Conservation (phyloP, 2,797 vertebrate species). For the Taeniopygia guttata region DNA sequence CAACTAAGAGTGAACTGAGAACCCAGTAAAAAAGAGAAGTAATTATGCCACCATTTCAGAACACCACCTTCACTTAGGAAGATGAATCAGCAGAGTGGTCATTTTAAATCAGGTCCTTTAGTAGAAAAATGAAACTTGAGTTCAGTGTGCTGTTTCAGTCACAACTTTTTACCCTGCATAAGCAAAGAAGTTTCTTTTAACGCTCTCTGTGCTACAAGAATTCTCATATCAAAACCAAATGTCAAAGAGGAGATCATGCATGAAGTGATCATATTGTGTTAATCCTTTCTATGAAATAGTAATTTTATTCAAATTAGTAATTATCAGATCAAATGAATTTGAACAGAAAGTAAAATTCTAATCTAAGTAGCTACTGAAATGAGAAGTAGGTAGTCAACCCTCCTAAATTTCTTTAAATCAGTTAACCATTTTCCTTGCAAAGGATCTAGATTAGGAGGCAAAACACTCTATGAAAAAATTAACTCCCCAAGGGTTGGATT, state of each 20-base stretch:
- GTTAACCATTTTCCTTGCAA: background rate
- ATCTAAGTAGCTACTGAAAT: background rate
- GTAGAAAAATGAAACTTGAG: background rate
- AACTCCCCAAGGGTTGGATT: background rate
- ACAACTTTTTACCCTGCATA: background rate
- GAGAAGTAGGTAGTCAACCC: background rate
- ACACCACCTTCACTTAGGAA: background rate
- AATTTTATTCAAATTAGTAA: background rate
- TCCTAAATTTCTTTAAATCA: background rate
- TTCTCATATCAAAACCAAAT: conserved; percentile 26
- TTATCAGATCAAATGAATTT: background rate
- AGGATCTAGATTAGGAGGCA: background rate
- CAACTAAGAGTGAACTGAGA: background rate
- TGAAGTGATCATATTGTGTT: background rate
- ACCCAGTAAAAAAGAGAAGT: background rate
- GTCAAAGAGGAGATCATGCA: background rate
- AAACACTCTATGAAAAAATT: background rate
- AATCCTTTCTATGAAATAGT: background rate
- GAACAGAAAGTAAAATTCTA: background rate
- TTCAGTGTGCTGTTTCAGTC: background rate
- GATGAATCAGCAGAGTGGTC: background rate
- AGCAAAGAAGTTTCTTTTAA: conserved; percentile 12
- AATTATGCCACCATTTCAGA: background rate
- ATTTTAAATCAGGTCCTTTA: background rate
- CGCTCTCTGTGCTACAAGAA: background rate